Conservation (phyloP, 2,888 invertebrate species). For the Melitaea athalia region DNA sequence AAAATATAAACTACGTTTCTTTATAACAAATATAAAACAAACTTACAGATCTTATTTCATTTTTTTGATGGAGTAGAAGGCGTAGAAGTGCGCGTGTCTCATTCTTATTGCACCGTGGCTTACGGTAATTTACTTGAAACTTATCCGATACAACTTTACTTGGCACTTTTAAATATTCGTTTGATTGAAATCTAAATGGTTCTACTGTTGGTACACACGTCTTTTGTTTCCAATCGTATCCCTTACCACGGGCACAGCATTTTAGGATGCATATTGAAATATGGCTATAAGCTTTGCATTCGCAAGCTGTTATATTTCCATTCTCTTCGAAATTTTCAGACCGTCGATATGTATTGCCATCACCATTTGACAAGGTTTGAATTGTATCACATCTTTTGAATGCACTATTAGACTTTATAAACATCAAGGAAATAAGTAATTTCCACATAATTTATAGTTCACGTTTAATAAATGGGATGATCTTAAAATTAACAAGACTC, state of each 20-base stretch:
- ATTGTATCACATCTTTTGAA: no score
- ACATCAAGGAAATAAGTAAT: no score
- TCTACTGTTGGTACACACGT: conserved; percentile 46
- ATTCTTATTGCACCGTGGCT: conserved; percentile 49
- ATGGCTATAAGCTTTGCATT: conserved; percentile 53
- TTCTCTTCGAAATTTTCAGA: conserved; percentile 53
- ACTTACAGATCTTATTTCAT: conserved; percentile 28
- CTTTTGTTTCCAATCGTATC: conserved; percentile 40
- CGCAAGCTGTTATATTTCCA: conserved; percentile 49
- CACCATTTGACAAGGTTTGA: background rate
- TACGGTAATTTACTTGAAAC: conserved; percentile 55
- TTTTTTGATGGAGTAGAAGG: background rate
- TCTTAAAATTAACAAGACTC: no score
- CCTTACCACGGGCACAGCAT: conserved; percentile 60
- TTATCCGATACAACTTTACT: conserved; percentile 45
- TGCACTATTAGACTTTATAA: no score
- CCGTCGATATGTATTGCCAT: conserved; percentile 48
- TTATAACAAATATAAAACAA: background rate
- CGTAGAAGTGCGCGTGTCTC: conserved; percentile 39
- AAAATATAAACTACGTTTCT: background rate
- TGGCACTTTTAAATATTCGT: conserved; percentile 42
- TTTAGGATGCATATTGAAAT: conserved; percentile 55
- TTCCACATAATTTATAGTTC: no score
- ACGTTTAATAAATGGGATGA: no score
- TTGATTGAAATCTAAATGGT: conserved; percentile 52